A percentile compares a stretch with the other conserved stretches of the same genome.
Evolutionary conservation across 2,797 vertebrate genomes (phyloP).

Genomic region (Pseudotriccus pelzelni): DNA sequence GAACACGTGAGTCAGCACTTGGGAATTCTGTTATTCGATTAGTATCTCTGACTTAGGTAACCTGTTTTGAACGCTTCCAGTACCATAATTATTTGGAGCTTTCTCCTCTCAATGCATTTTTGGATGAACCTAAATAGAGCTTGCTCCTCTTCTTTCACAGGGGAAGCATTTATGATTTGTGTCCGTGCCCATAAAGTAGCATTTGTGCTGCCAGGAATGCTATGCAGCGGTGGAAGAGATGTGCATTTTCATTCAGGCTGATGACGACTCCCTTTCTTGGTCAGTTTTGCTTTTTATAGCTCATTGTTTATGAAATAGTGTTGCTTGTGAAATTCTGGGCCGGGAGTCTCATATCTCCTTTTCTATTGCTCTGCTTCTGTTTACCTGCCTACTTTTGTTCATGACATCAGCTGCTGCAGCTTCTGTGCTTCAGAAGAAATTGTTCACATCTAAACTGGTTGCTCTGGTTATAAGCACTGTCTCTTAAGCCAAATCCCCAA

Average conservation of each 20-base stretch:
- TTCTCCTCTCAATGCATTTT: not conserved
- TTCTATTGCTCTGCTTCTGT: not conserved
- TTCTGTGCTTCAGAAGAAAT: not conserved
- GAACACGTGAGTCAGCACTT: not conserved
- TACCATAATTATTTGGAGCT: not conserved
- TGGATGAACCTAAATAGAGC: not conserved
- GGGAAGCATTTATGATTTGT: not conserved
- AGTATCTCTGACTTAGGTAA: not conserved
- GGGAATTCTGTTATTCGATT: not conserved
- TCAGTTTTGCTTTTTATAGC: not conserved
- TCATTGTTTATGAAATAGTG: not conserved
- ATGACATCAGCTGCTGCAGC: not conserved
- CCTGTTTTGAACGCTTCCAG: not conserved
- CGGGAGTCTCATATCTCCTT: not conserved
- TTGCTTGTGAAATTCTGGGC: not conserved
- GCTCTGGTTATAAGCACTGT: constrained; percentile 6
- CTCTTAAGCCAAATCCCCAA: not conserved
- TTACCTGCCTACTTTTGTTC: not conserved
- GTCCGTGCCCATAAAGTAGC: not conserved
- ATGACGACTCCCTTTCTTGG: not conserved
- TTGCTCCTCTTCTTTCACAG: not conserved
- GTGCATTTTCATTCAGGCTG: not conserved
- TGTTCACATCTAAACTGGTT: not conserved
- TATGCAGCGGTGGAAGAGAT: not conserved
- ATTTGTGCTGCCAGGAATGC: not conserved